Conservation (phyloP, 2,797 vertebrate genomes). For the Alcedo quadribrachys region DNA sequence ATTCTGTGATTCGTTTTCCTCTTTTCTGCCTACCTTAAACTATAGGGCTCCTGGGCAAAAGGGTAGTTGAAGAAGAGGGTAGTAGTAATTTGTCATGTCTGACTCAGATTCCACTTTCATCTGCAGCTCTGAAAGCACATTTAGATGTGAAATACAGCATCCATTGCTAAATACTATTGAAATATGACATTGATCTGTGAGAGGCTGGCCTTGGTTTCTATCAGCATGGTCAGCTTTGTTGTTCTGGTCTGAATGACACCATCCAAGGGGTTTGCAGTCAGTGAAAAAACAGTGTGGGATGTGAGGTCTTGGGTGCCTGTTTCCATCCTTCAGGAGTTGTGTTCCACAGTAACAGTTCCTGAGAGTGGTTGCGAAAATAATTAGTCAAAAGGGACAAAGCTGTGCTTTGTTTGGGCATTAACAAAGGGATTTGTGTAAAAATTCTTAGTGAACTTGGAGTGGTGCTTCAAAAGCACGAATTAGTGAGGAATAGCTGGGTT, state of each 20-base stretch:
- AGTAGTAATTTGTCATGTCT: background rate
- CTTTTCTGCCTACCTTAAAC: background rate
- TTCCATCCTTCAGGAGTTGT: background rate
- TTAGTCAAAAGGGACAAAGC: background rate
- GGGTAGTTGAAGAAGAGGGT: background rate
- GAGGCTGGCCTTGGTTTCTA: background rate
- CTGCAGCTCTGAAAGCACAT: background rate
- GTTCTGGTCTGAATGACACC: background rate
- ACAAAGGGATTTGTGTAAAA: background rate
- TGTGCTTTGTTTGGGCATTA: background rate
- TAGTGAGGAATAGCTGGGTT: background rate
- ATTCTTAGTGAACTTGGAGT: background rate
- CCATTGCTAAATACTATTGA: too few species aligned
- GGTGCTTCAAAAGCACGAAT: background rate
- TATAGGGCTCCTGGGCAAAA: background rate
- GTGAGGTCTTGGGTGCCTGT: rapidly evolving
- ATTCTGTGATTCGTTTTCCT: background rate
- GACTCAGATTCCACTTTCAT: background rate
- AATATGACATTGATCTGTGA: background rate
- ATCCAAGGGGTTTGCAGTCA: background rate
- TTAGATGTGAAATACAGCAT: background rate
- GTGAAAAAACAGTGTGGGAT: background rate
- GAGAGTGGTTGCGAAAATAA: background rate
- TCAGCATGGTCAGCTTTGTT: too few species aligned
- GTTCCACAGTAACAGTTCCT: background rate